Evolutionary conservation across 2,888 invertebrate genomes (phyloP).

Genomic region (Poecilus cupreus): DNA sequence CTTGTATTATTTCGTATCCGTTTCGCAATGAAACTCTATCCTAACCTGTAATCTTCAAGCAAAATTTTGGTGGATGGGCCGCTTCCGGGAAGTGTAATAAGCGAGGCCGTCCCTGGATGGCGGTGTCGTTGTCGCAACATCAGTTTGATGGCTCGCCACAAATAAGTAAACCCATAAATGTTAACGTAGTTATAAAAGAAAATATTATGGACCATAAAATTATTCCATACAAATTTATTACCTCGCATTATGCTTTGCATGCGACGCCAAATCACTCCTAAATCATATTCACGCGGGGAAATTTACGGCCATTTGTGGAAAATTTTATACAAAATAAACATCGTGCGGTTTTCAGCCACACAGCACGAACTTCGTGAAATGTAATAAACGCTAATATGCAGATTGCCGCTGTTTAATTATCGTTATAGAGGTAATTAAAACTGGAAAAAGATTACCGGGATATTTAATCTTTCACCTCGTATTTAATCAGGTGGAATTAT

Average conservation of each 20-base stretch:
- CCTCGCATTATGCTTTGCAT: slow-evolving; percentile 44
- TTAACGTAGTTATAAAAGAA: slow-evolving; percentile 55
- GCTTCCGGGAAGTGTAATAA: no score
- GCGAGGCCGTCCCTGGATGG: no score
- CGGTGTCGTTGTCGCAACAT: slow-evolving; percentile 3
- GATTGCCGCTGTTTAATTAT: slow-evolving; percentile 14
- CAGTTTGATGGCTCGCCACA: slow-evolving; percentile 30
- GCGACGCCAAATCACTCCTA: slow-evolving; percentile 52
- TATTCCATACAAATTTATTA: slow-evolving; percentile 55
- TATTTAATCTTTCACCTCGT: slow-evolving; percentile 17
- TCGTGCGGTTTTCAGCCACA: slow-evolving; percentile 1
- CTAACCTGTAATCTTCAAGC: no score
- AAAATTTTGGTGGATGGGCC: no score
- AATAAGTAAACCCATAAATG: slow-evolving; percentile 51
- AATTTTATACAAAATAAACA: slow-evolving; percentile 49
- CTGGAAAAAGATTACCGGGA: background rate
- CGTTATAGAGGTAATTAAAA: background rate
- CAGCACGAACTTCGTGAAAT: slow-evolving; percentile 5
- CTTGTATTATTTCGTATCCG: no score
- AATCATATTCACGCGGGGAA: slow-evolving; percentile 53
- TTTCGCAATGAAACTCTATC: no score
- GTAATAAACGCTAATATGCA: background rate
- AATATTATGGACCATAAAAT: slow-evolving; percentile 56
- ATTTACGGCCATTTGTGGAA: slow-evolving; percentile 48
- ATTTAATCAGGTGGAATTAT: slow-evolving; percentile 7